Base-by-base conservation (phyloP, 30 jellyfish, hydroid and myxozoan genomes). In the Phacellophora camtschatica region DNA sequence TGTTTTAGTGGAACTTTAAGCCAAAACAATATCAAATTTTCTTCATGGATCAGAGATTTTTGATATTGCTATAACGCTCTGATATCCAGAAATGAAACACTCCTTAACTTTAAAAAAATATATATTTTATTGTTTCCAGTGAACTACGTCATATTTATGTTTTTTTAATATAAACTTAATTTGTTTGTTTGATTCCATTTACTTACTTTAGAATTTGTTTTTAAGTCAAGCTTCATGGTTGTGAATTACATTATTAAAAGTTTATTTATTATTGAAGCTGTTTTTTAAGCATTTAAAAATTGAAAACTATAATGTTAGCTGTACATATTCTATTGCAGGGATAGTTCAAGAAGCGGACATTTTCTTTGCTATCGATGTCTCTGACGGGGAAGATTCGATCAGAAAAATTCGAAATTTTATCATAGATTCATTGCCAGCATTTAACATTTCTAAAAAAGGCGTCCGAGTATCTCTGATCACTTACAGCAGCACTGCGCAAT, bases 401-500 rank as follows among this genome's bases (percentile, higher is more conserved):
- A 65, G 81, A 7, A 22, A 46, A 33, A 56, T 56, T 20, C 46
- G 57, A 45, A 71, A 80, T 28, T 80, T 80, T 68, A 65, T 80
- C 22, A 24, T 50, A 9, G 56, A 58, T 42, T 45, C 91, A 11
- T 66, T 80, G 18, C 78, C 74, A 23, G 82, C 91, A 4, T 80
- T 55, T 39, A 67, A 66, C n/a, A 23, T 80, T 15, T 57, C 84
- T 1, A 66, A 39, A 41, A 58, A 48, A 20, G 81, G 80, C 29
- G 84, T 24, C n/a, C 76, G 91, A 13, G 71, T 80, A 9, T 58
- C 91, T 22, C n/a, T 80, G 19, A 67, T 80, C 5, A 43, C 77
- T 12, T 80, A 80, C 66, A 66, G 91, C 69, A 37, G 91, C 27
- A 57, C 80, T 7, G 91, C 91, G 0, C 49, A 13, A 32, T 62